Conservation (phyloP, 53 echinoderm and acorn worm species). For the Holothuria scabra region DNA sequence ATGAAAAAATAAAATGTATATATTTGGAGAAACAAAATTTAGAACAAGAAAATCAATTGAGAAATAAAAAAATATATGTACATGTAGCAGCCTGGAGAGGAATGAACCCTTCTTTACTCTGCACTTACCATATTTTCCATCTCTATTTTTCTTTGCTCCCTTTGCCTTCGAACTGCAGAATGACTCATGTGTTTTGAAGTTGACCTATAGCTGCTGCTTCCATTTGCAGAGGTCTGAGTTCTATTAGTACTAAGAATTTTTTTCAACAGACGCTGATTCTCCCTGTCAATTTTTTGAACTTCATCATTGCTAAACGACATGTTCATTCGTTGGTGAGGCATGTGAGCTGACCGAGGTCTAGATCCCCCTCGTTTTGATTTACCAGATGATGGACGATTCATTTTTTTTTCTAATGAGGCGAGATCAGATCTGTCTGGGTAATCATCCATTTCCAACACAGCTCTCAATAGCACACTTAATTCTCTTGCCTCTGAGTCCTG, state of each 20-base stretch:
- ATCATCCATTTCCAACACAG: slow-evolving; percentile 92
- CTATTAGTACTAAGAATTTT: slow-evolving; percentile 64
- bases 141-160: slow-evolving; percentile 90
- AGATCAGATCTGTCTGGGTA: slow-evolving; percentile 67
- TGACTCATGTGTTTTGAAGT: slow-evolving; percentile 66
- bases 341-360: slow-evolving; percentile 51
- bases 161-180: slow-evolving; percentile 77
- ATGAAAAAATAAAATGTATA: neutral
- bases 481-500: slow-evolving; percentile 84
- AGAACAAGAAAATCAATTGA: no score
- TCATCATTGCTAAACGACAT: slow-evolving; percentile 97
- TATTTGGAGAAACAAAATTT: no score
- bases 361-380: slow-evolving; percentile 38
- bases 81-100: no score
- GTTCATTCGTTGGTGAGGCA: slow-evolving; percentile 91
- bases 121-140: slow-evolving; percentile 89
- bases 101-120: no score
- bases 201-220: slow-evolving; percentile 29
- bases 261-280: slow-evolving; percentile 82
- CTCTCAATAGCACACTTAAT: slow-evolving; percentile 83
- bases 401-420: slow-evolving; percentile 57
- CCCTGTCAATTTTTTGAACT: slow-evolving; percentile 82
- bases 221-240: slow-evolving; percentile 1
- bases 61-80: no score
- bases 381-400: slow-evolving; percentile 61